Percentiles rank a stretch among this genome's conserved stretches.
phyloP scores from a whole-genome alignment of 2,113 vertebrate genomes.

The Caracal caracal region DNA sequence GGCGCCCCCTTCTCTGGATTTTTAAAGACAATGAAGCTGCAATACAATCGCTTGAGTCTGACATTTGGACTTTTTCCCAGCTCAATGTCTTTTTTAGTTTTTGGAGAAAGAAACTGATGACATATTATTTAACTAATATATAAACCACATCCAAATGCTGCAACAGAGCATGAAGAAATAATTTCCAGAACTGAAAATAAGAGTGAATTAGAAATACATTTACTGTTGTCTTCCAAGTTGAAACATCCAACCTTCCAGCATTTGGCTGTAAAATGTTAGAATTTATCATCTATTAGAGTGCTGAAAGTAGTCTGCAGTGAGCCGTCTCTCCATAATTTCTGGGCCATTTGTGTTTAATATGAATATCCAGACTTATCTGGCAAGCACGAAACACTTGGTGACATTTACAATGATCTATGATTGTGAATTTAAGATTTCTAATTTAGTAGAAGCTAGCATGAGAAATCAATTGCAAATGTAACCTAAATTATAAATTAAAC shows the following conservation, averaged over 20 bases:
- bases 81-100: slow-evolving; percentile 24
- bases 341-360: slow-evolving; percentile 60
- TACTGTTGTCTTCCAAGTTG: slow-evolving; percentile 33
- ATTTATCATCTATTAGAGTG: slow-evolving; percentile 23
- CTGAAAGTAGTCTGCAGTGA: slow-evolving; percentile 50
- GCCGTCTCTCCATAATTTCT: slow-evolving; percentile 56
- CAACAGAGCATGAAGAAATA: slow-evolving; percentile 54
- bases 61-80: slow-evolving; percentile 32
- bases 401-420: slow-evolving; percentile 54
- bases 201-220: slow-evolving; percentile 18
- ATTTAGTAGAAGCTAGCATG: slow-evolving; percentile 36
- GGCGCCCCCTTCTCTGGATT: no score
- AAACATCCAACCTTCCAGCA: slow-evolving; percentile 10
- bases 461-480: slow-evolving; percentile 52
- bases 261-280: slow-evolving; percentile 52
- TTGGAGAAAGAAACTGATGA: slow-evolving; percentile 43
- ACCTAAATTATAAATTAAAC: slow-evolving; percentile 40
- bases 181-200: slow-evolving; percentile 44
- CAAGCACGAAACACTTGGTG: slow-evolving; percentile 38
- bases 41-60: not conserved
- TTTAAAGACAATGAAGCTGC: slow-evolving; percentile 16
- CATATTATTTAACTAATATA: slow-evolving; percentile 53
- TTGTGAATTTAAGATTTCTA: slow-evolving; percentile 54
- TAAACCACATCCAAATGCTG: slow-evolving; percentile 41
- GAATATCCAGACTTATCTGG: slow-evolving; percentile 37